Percentiles rank a stretch among this genome's conserved stretches.
These are phyloP conservation scores for Caenorhabditis sp. DNA, from an alignment of 2,888 invertebrate species.

Conservation along the genomic window DNA sequence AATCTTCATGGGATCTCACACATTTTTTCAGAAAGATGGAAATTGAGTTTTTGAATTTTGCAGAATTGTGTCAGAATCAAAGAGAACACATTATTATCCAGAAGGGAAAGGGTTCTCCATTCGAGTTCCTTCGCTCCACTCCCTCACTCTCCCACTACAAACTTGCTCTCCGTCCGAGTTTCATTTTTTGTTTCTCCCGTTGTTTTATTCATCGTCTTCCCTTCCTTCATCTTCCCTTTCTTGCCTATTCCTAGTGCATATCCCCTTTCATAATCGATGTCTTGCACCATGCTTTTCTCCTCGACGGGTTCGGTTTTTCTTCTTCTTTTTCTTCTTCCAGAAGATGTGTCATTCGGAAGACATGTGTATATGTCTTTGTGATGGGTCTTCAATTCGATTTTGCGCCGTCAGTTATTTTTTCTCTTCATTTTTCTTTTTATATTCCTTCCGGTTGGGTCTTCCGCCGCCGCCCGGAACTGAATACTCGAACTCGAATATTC, in stretches of 20 bases:
- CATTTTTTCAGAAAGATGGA: no score
- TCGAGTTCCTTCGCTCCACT: not conserved
- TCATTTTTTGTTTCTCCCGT: not conserved
- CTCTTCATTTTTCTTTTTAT: no score
- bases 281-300: slow-evolving; percentile 46
- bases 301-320: slow-evolving; percentile 29
- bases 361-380: not conserved
- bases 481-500: slow-evolving; percentile 9
- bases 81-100: no score
- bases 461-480: not conserved
- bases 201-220: slow-evolving; percentile 12
- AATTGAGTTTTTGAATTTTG: no score
- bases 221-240: not conserved
- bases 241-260: slow-evolving; percentile 5
- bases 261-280: slow-evolving; percentile 47
- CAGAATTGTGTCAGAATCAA: no score
- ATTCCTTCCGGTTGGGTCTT: not conserved
- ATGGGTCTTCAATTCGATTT: slow-evolving; percentile 45
- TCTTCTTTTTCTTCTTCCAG: no score
- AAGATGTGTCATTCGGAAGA: slow-evolving; percentile 6
- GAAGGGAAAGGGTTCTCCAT: no score
- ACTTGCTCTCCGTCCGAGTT: no score
- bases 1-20: no score
- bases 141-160: no score
- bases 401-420: slow-evolving; percentile 41